Base-by-base conservation (phyloP, 1,140 invertebrate species). In the Anastatus disparis region DNA sequence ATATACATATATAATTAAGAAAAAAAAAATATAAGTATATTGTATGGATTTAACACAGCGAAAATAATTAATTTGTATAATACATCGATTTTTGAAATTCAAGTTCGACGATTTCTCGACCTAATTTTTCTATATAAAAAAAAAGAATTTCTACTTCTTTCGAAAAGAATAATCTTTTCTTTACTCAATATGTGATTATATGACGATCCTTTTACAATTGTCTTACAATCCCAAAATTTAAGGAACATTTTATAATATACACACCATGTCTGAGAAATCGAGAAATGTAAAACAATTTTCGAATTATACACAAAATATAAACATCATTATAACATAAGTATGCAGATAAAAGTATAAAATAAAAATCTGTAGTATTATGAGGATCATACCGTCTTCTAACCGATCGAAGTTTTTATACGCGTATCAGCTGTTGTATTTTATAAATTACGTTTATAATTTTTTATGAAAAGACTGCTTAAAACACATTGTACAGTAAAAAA, bases 391-490 rank as follows among this genome's bases (percentile, higher is more conserved):
- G 31, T 56, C 52, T 70, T 64, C 56, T 58, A 40, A 70, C 52
- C 40, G 68, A 58, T 69, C 12, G 20, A 71, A 61, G 74, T 81
- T 82, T 82, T 82, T 76, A 79, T 81, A 82, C 65, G 52, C 66
- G 73, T 69, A 79, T 79, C 67, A 71, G 75, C 74, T 61, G 74
- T 72, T 70, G 62, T 74, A 72, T 77, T 78, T 77, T 77, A 55
- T 78, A 77, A 79, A 76, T 73, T 69, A 70, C 74, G 73, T 83
- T 82, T 83, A 78, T 78, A 82, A 79, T 83, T 83, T 84, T 84
- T 75, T 83, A 84, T 76, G 29, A 71, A 76, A 77, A 53, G 72
- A 79, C 61, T 74, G 75, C 73, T 80, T 78, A 74, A n/a, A 75
- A 73, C 68, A 73, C 72, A 72, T 48, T 77, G 73, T 78, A 78